A percentile compares a stretch with the other conserved stretches of the same genome.
Conservation (phyloP, 2,888 invertebrate species). For the Unio delphinus region DNA sequence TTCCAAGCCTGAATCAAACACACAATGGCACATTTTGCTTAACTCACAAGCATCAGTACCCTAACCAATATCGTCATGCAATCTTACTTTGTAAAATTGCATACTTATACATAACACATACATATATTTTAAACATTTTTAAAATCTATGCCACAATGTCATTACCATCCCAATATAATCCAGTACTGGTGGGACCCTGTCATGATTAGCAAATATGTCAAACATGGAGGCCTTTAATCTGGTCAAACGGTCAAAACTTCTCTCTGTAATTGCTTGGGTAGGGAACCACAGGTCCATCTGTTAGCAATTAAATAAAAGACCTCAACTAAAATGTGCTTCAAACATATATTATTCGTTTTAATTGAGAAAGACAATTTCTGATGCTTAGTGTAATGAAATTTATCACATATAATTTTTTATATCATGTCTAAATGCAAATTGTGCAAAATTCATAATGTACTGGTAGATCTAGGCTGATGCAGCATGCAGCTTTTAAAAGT, state of each 20-base stretch:
- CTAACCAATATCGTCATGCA: too few relatives aligned
- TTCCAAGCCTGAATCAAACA: too few relatives aligned
- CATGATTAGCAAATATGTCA: slow-evolving; percentile 67
- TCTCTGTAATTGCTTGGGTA: slow-evolving; percentile 21
- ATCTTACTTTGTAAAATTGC: background rate
- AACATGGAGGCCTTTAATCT: slow-evolving; percentile 65
- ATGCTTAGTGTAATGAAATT: background rate
- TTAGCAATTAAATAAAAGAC: too few relatives aligned
- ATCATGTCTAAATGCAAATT: too few relatives aligned
- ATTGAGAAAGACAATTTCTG: background rate
- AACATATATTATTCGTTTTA: too few relatives aligned
- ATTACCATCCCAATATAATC: slow-evolving; percentile 68
- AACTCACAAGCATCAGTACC: too few relatives aligned
- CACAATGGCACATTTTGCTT: too few relatives aligned
- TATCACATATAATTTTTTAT: background rate
- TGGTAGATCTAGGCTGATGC: too few relatives aligned
- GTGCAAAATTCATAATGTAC: too few relatives aligned
- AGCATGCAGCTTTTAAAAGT: too few relatives aligned
- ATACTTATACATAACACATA: background rate
- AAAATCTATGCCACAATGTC: background rate
- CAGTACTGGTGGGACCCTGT: slow-evolving; percentile 50
- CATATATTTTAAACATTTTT: background rate
- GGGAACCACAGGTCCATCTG: slow-evolving; percentile 68
- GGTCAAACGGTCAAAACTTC: slow-evolving; percentile 53
- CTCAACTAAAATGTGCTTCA: too few relatives aligned